phyloP scores from a whole-genome alignment of 2,113 vertebrate genomes.

The Macroglossus sobrinus region DNA sequence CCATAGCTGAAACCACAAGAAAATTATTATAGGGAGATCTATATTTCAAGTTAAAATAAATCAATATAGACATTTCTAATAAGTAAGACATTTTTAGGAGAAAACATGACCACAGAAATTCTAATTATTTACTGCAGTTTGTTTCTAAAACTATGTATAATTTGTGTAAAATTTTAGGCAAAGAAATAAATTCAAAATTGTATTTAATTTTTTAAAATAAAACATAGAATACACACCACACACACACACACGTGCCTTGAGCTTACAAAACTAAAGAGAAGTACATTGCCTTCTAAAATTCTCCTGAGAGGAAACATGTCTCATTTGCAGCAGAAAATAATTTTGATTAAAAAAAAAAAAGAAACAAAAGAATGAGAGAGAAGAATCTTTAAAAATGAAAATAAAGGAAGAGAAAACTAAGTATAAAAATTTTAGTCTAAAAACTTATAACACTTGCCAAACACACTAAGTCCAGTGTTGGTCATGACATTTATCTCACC shows the following conservation, averaged over 20 bases:
- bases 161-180: not conserved
- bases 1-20: not conserved
- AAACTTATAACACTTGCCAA: not conserved
- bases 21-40: not conserved
- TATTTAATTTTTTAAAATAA: not conserved
- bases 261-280: not conserved
- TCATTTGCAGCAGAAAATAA: not conserved
- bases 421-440: not conserved
- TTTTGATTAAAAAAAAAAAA: not conserved
- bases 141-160: not conserved
- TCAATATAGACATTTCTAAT: not conserved
- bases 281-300: not conserved
- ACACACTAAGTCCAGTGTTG: not conserved
- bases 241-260: accelerated
- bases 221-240: not conserved
- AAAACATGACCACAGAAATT: not conserved
- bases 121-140: not conserved
- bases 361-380: not conserved
- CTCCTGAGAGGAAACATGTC: not conserved
- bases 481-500: not conserved
- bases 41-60: slow-evolving; percentile 16
- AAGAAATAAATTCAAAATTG: not conserved
- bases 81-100: not conserved
- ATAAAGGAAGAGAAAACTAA: not conserved
- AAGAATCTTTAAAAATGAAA: not conserved